phyloP scores from a whole-genome alignment of 2,113 vertebrate genomes.

The Morone chrysops region DNA sequence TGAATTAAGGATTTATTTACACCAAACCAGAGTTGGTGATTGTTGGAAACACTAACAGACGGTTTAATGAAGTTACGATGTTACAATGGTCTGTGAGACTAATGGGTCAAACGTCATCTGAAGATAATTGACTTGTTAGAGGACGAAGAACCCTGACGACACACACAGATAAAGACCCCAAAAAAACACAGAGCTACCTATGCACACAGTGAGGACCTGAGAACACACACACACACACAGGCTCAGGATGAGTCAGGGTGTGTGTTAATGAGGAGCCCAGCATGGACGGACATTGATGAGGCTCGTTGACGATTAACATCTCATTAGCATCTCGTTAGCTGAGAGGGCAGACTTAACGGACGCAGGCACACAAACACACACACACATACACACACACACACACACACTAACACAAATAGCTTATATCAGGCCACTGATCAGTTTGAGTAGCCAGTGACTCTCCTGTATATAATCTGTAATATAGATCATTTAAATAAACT shows the following conservation, averaged over 20 bases:
- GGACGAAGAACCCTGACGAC: slow-evolving; percentile 62
- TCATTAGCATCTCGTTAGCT: slow-evolving; percentile 66
- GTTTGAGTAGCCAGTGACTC: neutral
- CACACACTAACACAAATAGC: too few species aligned
- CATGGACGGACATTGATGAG: slow-evolving; percentile 62
- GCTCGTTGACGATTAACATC: slow-evolving; percentile 64
- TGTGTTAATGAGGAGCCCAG: slow-evolving; percentile 51
- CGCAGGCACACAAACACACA: slow-evolving; percentile 14
- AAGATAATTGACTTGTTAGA: slow-evolving; percentile 38
- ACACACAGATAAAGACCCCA: too few species aligned
- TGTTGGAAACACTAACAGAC: too few species aligned
- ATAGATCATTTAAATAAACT: too few species aligned
- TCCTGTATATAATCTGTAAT: too few species aligned
- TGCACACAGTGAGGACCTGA: neutral
- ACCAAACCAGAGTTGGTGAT: too few species aligned
- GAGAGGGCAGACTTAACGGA: slow-evolving; percentile 43
- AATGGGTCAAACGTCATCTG: slow-evolving; percentile 29
- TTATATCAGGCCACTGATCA: neutral
- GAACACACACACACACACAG: neutral
- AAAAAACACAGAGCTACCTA: too few species aligned
- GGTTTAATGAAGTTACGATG: too few species aligned
- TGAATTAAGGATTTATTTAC: too few species aligned
- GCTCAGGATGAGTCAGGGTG: slow-evolving; percentile 19
- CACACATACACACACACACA: neutral
- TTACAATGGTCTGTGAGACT: too few species aligned